Base-by-base conservation (phyloP, 1,140 invertebrate genomes). In the Drosophila sechellia region DNA sequence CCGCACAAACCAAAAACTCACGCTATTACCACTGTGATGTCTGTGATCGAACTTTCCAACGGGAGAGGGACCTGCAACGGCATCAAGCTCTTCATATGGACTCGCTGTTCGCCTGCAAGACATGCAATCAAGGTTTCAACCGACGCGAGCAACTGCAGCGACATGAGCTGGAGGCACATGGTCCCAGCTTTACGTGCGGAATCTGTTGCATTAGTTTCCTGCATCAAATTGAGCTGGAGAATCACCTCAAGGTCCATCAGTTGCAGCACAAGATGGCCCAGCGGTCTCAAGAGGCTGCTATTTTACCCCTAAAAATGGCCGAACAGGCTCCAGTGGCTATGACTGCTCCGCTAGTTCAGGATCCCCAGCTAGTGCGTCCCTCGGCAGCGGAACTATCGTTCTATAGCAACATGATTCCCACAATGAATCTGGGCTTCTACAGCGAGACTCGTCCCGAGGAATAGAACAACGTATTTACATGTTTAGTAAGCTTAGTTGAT, bases 121-220 rank as follows among this genome's bases (percentile, higher is more conserved):
- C 93, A 53, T 95, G 95, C 91, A 93, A 94, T 57, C 95, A 95
- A 75, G 93, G 94, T 58, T 95, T 95, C 77, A 94, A 93, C 27
- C 93, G 94, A 15, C 95, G 95, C 70, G 95, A 95, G 75, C 95
- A 95, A 86, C 85, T 95, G 60, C 93, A 95, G 17, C 93, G 95
- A 17, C 95, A 95, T 90, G 94, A 94, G 81, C 80, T 94, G 57
- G 94, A 94, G 70, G 94, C 94, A 71, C 89, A 89, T 53, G 79
- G 75, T 0, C 94, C 94, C 56, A 93, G 93, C 65, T 94, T 93
- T 85, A 93, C 93, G 42, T 94, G 94, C 72, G 92, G 93, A 45
- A 93, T 94, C 61, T 94, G 94, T 81, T 92, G 93, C 72, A 93
- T 93, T 25, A 93, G 92, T 15, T 94, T 94, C 85, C 91, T 93